Evolutionary conservation across 2,113 vertebrate species (phyloP), one percentile per base, ranked within the genome.

Genomic region (Gymnocephalus cernua): DNA sequence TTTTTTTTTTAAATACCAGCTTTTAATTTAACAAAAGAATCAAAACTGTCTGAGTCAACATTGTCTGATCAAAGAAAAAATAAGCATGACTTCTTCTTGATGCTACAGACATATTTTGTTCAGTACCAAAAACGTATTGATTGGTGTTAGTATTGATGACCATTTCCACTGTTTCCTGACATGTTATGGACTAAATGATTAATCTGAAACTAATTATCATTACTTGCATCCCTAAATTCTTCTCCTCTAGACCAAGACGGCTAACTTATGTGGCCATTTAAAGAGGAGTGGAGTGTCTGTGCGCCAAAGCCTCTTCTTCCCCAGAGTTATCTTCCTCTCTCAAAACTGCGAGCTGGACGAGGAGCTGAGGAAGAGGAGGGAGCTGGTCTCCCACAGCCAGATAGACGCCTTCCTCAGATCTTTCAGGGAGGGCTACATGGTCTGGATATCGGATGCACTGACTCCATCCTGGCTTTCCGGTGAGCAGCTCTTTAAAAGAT

Each of bases 381-480:
- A 95, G 89, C 77, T 96, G 84, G 75, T 96, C 74, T 70, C 89
- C 64, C 86, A 92, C 23, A 29, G 63, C 41, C 86, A 92, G 67
- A 71, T 94, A 69, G 88, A 95, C 11, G 54, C 74, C 44, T 95
- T 96, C 85, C 85, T 95, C 57, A 21, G 25, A 53, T 95, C 94
- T 16, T 94, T 96, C 77, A 91, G 79, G 47, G 93, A 93, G 56
- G 80, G 92, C 32, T 95, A 93, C 57, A 4, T 90, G 72, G 73
- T 89, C 83, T 95, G 95, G 95, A 85, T 95, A 5, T 86, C 90
- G 15, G 93, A 94, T 14, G 87, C 93, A 0, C 21, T 95, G 56
- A 94, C 91, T 0, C 95, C 95, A 2, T 93, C 94, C 41, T 95
- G 93, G 95, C 77, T 96, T 35, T 94, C 94, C 44, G 95, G 95